These are phyloP conservation scores for Pardosa pseudoannulata DNA, from an alignment of 2,888 invertebrate genomes.

Conservation along the genomic window DNA sequence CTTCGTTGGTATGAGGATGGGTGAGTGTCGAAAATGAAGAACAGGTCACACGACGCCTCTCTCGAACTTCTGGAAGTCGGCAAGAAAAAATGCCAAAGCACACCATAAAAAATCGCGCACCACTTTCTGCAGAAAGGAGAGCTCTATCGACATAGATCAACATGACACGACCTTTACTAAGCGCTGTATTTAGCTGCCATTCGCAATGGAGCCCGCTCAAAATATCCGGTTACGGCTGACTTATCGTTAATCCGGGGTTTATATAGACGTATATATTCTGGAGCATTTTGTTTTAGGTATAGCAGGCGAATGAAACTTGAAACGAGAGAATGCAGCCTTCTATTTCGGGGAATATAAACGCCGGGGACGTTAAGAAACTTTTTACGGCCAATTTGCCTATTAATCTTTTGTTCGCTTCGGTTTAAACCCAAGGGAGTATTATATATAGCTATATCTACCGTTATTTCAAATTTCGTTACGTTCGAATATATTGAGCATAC, in stretches of 20 bases:
- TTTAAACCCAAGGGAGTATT: slow-evolving; percentile 39
- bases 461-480: background rate
- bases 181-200: slow-evolving; percentile 69
- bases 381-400: too few species aligned
- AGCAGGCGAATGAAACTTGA: slow-evolving; percentile 46
- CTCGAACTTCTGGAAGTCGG: background rate
- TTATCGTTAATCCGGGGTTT: slow-evolving; percentile 66
- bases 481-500: too few species aligned
- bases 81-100: slow-evolving; percentile 20
- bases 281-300: slow-evolving; percentile 51
- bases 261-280: slow-evolving; percentile 54
- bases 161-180: slow-evolving; percentile 69
- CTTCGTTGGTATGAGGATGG: background rate
- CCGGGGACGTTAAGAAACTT: slow-evolving; percentile 35
- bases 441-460: slow-evolving; percentile 8
- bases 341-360: slow-evolving; percentile 65
- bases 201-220: slow-evolving; percentile 50
- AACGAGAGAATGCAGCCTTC: slow-evolving; percentile 24
- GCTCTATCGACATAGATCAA: slow-evolving; percentile 59
- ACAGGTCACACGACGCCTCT: slow-evolving; percentile 60
- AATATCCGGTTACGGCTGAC: slow-evolving; percentile 64
- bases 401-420: slow-evolving; percentile 59
- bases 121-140: slow-evolving; percentile 58
- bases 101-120: slow-evolving; percentile 39
- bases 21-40: slow-evolving; percentile 62